Base-by-base conservation (phyloP, 2,113 vertebrate species). In the Neotoma lepida region DNA sequence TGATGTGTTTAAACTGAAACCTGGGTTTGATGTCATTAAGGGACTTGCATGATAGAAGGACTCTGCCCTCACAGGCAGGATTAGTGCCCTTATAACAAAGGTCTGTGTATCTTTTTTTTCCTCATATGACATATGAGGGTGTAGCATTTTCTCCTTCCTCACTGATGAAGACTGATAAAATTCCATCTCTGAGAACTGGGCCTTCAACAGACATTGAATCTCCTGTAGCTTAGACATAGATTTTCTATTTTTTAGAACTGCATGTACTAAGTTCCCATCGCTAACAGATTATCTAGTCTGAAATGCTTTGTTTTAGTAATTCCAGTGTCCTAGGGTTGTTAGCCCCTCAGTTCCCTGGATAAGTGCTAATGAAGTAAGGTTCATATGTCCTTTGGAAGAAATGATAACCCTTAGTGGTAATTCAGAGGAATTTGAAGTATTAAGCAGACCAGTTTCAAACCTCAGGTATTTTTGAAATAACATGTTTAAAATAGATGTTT, bases 391-490 rank as follows among this genome's bases (percentile, higher is more conserved):
- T 94, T 39, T 56, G 12, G 10, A 78, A 80, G 13, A 90, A 63
- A 89, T 39, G 7, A 46, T 84, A 88, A 89, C 46, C 2, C 4
- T 66, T 24, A 94, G 4, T 2, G 5, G 20, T 39, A 78, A 78
- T 66, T 61, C 26, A 63, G 56, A 82, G 20, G 22, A 88, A 4
- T 68, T 54, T 56, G 41, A 88, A 5, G 88, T 46, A 68, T 90
- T 70, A 49, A 88, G 68, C 3, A 84, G 70, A 80, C 39, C 0
- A 7, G 1, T 90, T 78, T 87, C 68, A 44, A 0, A 54, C 12
- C 9, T 81, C 33, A 77, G 33, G 51, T 88, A 56, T 46, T 80
- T 92, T 76, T 89, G 44, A 95, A 97, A 80, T 90, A 30, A 44
- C 9, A 26, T 0, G 2, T 94, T 90, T 28, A 88, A 89, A 92